phyloP scores from a whole-genome alignment of 2,113 vertebrate species.

The Atrichornis clamosus region DNA sequence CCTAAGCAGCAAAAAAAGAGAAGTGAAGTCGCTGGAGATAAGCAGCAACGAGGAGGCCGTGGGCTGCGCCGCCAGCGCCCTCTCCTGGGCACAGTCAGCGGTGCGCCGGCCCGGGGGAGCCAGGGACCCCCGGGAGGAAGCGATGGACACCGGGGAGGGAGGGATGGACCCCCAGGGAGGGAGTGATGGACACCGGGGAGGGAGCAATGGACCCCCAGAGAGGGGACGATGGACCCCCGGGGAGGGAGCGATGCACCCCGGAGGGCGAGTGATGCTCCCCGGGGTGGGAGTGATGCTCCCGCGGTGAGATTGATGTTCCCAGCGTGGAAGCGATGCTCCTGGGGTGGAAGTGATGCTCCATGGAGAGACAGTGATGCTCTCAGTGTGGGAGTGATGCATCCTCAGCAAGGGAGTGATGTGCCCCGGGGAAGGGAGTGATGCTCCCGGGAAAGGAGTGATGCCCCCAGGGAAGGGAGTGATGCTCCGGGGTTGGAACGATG shows the following conservation, averaged over 20 bases:
- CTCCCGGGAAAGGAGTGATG: neutral
- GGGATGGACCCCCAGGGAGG: neutral
- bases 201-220: neutral
- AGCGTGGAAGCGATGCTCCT: neutral
- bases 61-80: conserved; percentile 58
- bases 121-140: neutral
- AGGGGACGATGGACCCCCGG: no score
- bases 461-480: neutral
- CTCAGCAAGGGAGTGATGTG: neutral
- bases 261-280: fast-evolving
- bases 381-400: neutral
- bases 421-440: neutral
- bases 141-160: no score
- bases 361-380: neutral
- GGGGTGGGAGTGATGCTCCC: neutral
- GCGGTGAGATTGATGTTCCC: no score
- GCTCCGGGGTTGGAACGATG: no score
- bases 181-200: fast-evolving
- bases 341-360: neutral
- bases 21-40: neutral
- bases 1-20: neutral
- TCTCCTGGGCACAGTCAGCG: conserved; percentile 30
- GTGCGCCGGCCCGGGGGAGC: neutral
- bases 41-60: neutral
- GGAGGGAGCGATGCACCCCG: fast-evolving